Evolutionary conservation across 2,888 invertebrate genomes (phyloP).

Genomic region (Polyommatus icarus): DNA sequence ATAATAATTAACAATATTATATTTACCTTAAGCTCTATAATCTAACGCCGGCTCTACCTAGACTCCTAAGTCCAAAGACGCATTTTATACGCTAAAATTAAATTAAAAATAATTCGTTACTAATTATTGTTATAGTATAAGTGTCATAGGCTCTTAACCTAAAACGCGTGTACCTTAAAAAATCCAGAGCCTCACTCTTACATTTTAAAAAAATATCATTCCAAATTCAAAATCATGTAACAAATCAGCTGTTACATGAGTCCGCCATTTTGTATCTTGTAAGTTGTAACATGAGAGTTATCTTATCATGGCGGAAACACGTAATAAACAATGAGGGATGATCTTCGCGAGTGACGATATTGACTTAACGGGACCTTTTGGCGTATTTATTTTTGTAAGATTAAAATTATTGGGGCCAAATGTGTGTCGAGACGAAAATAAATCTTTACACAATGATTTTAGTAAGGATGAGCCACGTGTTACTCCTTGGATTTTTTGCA

Average conservation of each 20-base stretch:
- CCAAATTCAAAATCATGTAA: slow-evolving; percentile 26
- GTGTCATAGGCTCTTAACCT: not conserved
- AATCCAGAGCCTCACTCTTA: too few relatives aligned
- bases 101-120: too few relatives aligned
- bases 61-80: too few relatives aligned
- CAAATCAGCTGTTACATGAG: slow-evolving; percentile 38
- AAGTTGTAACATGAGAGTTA: slow-evolving; percentile 45
- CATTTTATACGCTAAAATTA: too few relatives aligned
- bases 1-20: too few relatives aligned
- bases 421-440: slow-evolving; percentile 1
- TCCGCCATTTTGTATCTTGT: slow-evolving; percentile 40
- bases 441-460: not conserved
- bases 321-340: slow-evolving; percentile 40
- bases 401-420: slow-evolving; percentile 18
- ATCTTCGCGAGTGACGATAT: slow-evolving; percentile 37
- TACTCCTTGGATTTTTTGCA: not conserved
- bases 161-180: not conserved
- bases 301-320: slow-evolving; percentile 45
- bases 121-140: too few relatives aligned
- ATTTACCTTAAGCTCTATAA: too few relatives aligned
- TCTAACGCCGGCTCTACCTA: too few relatives aligned
- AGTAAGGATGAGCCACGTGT: not conserved
- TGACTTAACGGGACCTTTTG: slow-evolving; percentile 34
- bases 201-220: not conserved
- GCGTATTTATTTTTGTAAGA: slow-evolving; percentile 20